Conservation (phyloP, 2,113 vertebrate genomes). For the Calidris pygmaea region DNA sequence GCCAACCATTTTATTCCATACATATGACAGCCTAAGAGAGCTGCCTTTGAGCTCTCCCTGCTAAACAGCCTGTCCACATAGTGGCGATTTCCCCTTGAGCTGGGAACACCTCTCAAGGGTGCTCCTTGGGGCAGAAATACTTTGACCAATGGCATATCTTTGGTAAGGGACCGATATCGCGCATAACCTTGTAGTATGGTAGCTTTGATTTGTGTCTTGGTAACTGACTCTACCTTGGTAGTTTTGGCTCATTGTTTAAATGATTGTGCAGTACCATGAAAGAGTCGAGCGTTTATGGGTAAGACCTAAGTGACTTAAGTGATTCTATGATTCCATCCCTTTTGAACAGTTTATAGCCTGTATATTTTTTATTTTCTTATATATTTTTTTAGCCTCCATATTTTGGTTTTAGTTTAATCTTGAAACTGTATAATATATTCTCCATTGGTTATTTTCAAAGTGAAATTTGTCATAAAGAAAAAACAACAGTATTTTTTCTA, state of each 20-base stretch:
- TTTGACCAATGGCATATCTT: not conserved
- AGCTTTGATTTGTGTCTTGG: not conserved
- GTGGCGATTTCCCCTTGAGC: not conserved
- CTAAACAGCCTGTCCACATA: not conserved
- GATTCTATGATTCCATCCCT: not conserved
- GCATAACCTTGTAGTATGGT: not conserved
- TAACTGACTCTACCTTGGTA: not conserved
- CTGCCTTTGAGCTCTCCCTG: not conserved
- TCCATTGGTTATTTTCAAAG: not conserved
- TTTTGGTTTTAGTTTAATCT: not conserved
- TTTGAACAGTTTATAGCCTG: not conserved
- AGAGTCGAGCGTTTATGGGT: not conserved
- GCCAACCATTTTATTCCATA: not conserved
- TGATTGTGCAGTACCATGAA: not conserved
- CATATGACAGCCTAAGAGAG: not conserved
- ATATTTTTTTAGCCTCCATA: too few relatives aligned
- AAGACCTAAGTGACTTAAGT: not conserved
- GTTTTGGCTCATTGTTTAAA: not conserved
- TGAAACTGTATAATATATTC: not conserved
- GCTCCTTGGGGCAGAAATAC: not conserved
- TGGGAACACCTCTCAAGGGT: not conserved
- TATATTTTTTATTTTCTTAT: too few relatives aligned
- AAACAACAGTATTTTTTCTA: not conserved
- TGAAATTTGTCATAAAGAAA: not conserved
- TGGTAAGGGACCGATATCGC: not conserved